phyloP scores from a whole-genome alignment of 2,888 invertebrate species.

The Reticulitermes lucifugus region DNA sequence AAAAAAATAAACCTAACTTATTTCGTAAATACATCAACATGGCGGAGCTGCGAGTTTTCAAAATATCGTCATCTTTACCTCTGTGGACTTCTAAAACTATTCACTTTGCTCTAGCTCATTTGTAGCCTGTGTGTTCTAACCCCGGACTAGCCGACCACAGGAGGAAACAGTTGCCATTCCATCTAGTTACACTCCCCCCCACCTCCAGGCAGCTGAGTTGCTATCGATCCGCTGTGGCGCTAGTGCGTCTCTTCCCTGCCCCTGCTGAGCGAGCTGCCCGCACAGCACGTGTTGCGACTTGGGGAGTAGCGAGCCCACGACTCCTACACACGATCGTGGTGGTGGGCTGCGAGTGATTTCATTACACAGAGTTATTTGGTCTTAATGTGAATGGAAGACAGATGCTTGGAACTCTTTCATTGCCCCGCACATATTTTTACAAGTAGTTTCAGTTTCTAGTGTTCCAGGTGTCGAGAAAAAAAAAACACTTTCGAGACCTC shows the following conservation, averaged over 20 bases:
- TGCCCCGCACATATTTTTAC: no score
- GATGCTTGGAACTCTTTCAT: no score
- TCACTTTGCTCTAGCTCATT: background rate
- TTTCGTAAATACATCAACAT: no score
- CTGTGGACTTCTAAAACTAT: no score
- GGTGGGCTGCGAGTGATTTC: background rate
- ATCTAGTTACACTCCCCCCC: background rate
- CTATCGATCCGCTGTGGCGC: slow-evolving; percentile 30
- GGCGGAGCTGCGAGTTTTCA: no score
- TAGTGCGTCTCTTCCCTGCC: slow-evolving; percentile 9
- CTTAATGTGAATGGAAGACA: no score
- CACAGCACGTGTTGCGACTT: slow-evolving; percentile 40
- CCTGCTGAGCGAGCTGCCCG: slow-evolving; percentile 37
- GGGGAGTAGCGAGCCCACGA: slow-evolving; percentile 13
- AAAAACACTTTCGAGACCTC: no score
- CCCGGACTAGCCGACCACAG: background rate
- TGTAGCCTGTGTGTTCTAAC: background rate
- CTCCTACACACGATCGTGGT: slow-evolving; percentile 31
- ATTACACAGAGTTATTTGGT: no score
- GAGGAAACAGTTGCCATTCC: slow-evolving; percentile 10
- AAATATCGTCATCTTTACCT: no score
- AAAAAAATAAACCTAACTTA: no score
- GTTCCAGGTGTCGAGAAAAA: no score
- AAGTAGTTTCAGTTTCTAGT: no score
- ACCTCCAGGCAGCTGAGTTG: slow-evolving; percentile 11